Evolutionary conservation across 2,113 vertebrate species (phyloP).

Genomic region (Macrotis lagotis): DNA sequence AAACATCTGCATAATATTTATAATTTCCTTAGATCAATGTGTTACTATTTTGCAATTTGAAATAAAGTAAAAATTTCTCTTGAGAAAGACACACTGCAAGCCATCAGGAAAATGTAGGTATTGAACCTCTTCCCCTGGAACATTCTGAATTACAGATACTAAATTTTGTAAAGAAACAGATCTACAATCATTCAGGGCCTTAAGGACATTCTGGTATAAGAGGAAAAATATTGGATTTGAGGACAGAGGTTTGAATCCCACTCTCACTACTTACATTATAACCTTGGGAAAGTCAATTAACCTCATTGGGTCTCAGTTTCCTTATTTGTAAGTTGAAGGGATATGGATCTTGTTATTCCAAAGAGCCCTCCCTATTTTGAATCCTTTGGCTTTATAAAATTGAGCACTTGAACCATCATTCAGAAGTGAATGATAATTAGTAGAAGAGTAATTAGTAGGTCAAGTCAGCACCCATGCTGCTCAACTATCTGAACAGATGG

Average conservation of each 20-base stretch:
- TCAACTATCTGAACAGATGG: not conserved
- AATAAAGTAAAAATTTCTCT: conserved; percentile 7
- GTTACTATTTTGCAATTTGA: conserved; percentile 15
- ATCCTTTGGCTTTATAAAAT: not conserved
- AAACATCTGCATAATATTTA: not conserved
- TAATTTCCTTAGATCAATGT: not conserved
- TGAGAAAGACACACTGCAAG: not conserved
- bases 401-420: not conserved
- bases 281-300: not conserved
- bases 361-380: not conserved
- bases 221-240: not conserved
- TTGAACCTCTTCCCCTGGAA: conserved; percentile 42
- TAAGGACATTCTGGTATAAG: not conserved
- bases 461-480: conserved; percentile 20
- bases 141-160: conserved; percentile 18
- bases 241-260: not conserved
- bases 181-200: conserved; percentile 8
- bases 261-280: not conserved
- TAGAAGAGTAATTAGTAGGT: not conserved
- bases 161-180: not conserved
- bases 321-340: no score
- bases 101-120: conserved; percentile 16
- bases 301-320: not conserved
- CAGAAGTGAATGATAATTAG: not conserved
- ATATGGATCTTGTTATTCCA: not conserved